phyloP scores from a whole-genome alignment of 2,888 invertebrate species.

The Actias luna region DNA sequence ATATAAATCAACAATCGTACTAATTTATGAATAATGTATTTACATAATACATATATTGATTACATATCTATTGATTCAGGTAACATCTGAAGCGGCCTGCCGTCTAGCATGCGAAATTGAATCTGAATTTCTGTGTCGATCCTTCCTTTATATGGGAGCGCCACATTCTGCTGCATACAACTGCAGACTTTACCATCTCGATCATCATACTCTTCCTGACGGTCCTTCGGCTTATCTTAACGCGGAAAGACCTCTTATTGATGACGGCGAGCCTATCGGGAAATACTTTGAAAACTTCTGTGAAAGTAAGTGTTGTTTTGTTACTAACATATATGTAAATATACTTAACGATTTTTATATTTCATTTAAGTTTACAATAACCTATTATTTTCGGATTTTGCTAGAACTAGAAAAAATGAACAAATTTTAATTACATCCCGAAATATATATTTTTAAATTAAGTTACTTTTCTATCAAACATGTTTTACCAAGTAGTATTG shows the following conservation, averaged over 20 bases:
- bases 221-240: slow-evolving; percentile 95
- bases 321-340: slow-evolving; percentile 2
- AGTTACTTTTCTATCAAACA: too few species aligned
- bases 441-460: too few species aligned
- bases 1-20: too few species aligned
- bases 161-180: slow-evolving; percentile 92
- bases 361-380: neutral
- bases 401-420: neutral
- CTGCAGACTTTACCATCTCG: slow-evolving; percentile 95
- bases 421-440: neutral
- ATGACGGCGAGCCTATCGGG: slow-evolving; percentile 94
- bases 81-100: slow-evolving; percentile 94
- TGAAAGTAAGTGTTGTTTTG: slow-evolving; percentile 90
- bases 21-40: too few species aligned
- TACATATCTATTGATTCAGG: slow-evolving; percentile 67
- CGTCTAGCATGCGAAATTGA: slow-evolving; percentile 95
- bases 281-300: slow-evolving; percentile 95
- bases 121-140: slow-evolving; percentile 95
- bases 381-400: neutral
- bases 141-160: slow-evolving; percentile 89
- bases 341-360: neutral
- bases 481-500: too few species aligned
- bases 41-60: too few species aligned
- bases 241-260: slow-evolving; percentile 93
- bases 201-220: slow-evolving; percentile 95